phyloP scores from a whole-genome alignment of 1,140 invertebrate species.

The Bombus turneri region DNA sequence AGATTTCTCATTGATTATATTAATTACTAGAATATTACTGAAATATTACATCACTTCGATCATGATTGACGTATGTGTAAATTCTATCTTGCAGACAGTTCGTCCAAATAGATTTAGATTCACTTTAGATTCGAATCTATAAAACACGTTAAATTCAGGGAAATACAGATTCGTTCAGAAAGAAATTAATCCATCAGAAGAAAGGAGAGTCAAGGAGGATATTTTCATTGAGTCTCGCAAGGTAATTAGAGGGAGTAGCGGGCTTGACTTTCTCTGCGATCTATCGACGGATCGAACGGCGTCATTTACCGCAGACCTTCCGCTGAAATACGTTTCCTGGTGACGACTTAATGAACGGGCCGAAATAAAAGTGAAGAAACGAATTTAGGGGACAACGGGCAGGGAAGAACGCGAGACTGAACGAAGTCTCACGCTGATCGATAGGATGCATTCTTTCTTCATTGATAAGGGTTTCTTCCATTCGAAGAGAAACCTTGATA shows the following conservation, averaged over 20 bases:
- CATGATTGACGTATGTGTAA: too few species aligned
- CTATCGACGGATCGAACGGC: constrained; percentile 48
- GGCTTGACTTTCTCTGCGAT: constrained; percentile 6
- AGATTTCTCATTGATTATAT: too few species aligned
- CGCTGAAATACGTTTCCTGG: constrained; percentile 43
- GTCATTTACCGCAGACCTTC: constrained; percentile 52
- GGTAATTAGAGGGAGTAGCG: constrained; percentile 52
- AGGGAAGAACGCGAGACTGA: constrained; percentile 18
- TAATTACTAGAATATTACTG: too few species aligned
- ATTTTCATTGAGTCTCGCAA: not conserved
- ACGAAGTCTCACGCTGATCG: constrained; percentile 49
- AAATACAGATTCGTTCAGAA: not conserved
- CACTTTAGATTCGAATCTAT: not conserved
- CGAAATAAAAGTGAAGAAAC: constrained; percentile 31
- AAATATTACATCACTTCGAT: too few species aligned
- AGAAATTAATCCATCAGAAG: not conserved
- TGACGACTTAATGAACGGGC: constrained; percentile 40
- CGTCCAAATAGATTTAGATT: too few species aligned
- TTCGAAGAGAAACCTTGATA: not conserved
- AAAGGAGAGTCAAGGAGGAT: not conserved
- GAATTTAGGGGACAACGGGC: constrained; percentile 37
- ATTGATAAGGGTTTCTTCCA: not conserved
- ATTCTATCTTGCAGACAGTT: too few species aligned
- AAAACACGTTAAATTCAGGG: not conserved
- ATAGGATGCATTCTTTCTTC: constrained; percentile 29